phyloP scores from a whole-genome alignment of 64 coral and sea anemone species.

The Dendrophyllia cribrosa region DNA sequence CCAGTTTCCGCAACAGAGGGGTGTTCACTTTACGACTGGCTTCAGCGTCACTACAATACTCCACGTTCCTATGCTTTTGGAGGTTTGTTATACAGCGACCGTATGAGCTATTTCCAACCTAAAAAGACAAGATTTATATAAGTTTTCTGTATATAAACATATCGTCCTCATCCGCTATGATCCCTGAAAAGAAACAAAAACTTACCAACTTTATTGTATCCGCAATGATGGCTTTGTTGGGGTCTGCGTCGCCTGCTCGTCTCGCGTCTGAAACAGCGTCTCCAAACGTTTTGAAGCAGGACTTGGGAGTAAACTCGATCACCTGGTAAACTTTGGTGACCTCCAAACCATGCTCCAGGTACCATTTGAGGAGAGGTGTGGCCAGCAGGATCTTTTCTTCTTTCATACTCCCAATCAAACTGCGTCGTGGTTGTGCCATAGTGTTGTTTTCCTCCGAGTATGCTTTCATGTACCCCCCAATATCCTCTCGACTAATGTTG shows the following conservation, averaged over 20 bases:
- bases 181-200: too few species aligned
- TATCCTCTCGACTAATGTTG: conserved; percentile 11
- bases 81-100: too few species aligned
- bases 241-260: conserved; percentile 46
- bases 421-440: background rate
- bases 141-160: too few species aligned
- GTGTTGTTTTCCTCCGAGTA: conserved; percentile 1
- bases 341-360: background rate
- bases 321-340: conserved; percentile 35
- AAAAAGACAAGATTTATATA: too few species aligned
- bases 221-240: conserved; percentile 24
- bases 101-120: too few species aligned
- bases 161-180: too few species aligned
- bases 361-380: conserved; percentile 38
- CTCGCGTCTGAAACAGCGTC: conserved; percentile 53
- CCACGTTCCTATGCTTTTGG: too few species aligned
- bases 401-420: conserved; percentile 18
- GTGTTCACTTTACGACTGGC: too few species aligned
- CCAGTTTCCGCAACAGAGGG: too few species aligned
- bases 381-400: conserved; percentile 14
- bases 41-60: too few species aligned
- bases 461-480: conserved; percentile 20
- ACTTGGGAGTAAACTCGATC: conserved; percentile 30
- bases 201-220: background rate
- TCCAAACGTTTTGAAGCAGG: conserved; percentile 42